Conservation (phyloP, 2,797 vertebrate genomes). For the Poeciliopsis paucimaculata region DNA sequence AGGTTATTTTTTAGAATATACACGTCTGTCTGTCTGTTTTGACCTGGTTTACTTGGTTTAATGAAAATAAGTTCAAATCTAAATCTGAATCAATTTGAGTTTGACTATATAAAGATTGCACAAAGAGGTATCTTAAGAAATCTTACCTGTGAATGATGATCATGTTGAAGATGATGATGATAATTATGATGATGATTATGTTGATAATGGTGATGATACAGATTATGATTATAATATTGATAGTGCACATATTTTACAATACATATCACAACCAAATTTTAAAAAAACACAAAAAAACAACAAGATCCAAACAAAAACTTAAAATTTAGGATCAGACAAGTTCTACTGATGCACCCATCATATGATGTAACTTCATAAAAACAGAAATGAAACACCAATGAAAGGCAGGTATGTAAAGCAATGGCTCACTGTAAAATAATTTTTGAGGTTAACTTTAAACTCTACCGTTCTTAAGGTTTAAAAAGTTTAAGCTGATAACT, state of each 20-base stretch:
- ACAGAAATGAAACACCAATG: background rate
- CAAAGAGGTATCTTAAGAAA: background rate
- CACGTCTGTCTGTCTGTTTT: no score
- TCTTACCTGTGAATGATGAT: background rate
- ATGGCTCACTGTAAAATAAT: background rate
- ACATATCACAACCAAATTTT: background rate
- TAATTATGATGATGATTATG: no score
- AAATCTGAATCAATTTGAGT: background rate
- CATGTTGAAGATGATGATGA: background rate
- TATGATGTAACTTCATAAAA: background rate
- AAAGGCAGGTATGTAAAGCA: background rate
- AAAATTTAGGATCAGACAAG: background rate
- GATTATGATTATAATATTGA: background rate
- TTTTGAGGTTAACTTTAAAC: background rate
- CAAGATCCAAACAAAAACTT: background rate
- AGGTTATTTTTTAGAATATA: background rate
- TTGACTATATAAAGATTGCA: background rate
- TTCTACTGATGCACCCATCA: background rate
- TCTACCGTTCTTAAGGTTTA: background rate
- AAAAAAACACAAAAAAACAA: background rate
- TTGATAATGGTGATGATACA: no score
- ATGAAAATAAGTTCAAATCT: background rate
- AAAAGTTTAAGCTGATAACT: background rate
- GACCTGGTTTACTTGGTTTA: background rate
- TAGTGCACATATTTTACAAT: background rate